Evolutionary conservation across 2,888 invertebrate genomes (phyloP).

Genomic region (Syritta pipiens): DNA sequence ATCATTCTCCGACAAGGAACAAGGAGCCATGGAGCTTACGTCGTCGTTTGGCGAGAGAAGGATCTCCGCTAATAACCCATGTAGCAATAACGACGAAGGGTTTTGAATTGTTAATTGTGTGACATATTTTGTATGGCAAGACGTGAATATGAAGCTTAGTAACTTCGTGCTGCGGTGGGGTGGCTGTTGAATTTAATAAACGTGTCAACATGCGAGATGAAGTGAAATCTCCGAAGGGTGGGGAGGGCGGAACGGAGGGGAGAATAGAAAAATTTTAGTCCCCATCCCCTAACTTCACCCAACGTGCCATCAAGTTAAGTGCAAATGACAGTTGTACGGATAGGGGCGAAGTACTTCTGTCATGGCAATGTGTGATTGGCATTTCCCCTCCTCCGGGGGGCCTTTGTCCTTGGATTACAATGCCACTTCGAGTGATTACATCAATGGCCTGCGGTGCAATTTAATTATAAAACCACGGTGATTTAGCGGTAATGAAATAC

Average conservation of each 20-base stretch:
- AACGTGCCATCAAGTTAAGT: not conserved
- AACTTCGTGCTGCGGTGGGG: too few relatives aligned
- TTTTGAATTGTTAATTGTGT: slow-evolving; percentile 63
- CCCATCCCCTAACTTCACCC: not conserved
- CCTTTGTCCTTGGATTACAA: slow-evolving; percentile 16
- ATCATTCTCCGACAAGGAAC: slow-evolving; percentile 24
- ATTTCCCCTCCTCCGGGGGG: not conserved
- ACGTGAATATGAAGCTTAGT: slow-evolving; percentile 10
- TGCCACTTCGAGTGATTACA: slow-evolving; percentile 29
- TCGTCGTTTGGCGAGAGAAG: slow-evolving; percentile 8
- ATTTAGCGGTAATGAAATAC: not conserved
- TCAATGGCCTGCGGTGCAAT: slow-evolving; percentile 17
- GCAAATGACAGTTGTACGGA: slow-evolving; percentile 37
- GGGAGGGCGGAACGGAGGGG: not conserved
- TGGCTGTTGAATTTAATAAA: slow-evolving; percentile 53
- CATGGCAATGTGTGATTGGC: slow-evolving; percentile 19
- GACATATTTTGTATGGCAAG: slow-evolving; percentile 37
- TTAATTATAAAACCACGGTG: slow-evolving; percentile 1
- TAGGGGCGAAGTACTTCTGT: slow-evolving; percentile 7
- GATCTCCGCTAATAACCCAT: slow-evolving; percentile 36
- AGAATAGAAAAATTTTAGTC: slow-evolving; percentile 7
- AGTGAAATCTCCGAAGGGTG: slow-evolving; percentile 17
- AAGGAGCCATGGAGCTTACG: slow-evolving; percentile 7
- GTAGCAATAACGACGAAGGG: slow-evolving; percentile 46
- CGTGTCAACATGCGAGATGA: slow-evolving; percentile 42